These are phyloP conservation scores for Simalia tracyae DNA, from an alignment of 2,797 vertebrate species.

Conservation along the genomic window DNA sequence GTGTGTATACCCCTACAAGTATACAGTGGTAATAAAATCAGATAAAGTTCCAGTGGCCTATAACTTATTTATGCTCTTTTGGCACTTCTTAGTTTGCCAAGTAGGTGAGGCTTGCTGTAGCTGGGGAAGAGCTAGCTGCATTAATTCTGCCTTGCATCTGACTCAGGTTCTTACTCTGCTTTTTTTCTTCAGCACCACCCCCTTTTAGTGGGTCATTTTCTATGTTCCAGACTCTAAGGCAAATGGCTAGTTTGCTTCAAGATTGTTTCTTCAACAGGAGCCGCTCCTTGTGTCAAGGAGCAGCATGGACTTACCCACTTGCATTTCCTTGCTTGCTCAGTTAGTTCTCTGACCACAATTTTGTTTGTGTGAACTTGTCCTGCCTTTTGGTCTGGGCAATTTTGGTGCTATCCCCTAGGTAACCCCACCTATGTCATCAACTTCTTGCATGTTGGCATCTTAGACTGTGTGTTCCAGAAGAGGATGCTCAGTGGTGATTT, in stretches of 20 bases:
- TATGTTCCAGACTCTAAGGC: not conserved
- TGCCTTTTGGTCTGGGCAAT: not conserved
- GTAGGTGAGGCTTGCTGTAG: not conserved
- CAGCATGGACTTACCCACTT: not conserved
- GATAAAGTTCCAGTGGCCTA: not conserved
- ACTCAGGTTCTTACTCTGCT: not conserved
- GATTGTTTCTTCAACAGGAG: not conserved
- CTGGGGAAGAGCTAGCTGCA: not conserved
- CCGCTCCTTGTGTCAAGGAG: not conserved
- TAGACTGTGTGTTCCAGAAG: not conserved
- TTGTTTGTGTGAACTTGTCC: not conserved
- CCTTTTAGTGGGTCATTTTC: not conserved
- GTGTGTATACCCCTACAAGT: not conserved
- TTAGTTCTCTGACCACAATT: not conserved
- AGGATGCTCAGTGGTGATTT: not conserved
- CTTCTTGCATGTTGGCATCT: not conserved
- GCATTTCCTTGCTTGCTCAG: too few species aligned
- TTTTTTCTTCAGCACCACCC: not conserved
- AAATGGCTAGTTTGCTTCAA: not conserved
- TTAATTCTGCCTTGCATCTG: not conserved
- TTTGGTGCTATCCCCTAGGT: not conserved
- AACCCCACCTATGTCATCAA: not conserved
- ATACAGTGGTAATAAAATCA: not conserved
- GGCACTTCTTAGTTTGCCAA: not conserved
- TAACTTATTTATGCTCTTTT: not conserved